Conservation (phyloP, 2,888 invertebrate genomes). For the Cryptocheilus praepositus region DNA sequence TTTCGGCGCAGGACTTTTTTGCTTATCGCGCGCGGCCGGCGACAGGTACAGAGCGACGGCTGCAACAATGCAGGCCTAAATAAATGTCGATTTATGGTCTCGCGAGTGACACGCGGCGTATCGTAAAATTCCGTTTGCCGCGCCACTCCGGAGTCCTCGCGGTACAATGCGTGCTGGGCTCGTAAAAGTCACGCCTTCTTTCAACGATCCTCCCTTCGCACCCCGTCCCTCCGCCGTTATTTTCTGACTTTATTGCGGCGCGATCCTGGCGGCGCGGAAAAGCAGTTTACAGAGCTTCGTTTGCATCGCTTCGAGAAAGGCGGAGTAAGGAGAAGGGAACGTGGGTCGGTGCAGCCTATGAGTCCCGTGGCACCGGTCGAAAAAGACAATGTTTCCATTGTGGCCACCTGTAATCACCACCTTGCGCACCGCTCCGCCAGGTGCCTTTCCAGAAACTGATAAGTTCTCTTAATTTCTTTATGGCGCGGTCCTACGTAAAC, state of each 20-base stretch:
- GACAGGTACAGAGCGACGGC: slow-evolving; percentile 24
- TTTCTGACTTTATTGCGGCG: slow-evolving; percentile 60
- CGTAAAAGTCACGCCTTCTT: slow-evolving; percentile 67
- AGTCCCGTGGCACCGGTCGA: too few relatives aligned
- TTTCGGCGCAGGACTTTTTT: neutral
- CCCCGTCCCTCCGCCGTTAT: slow-evolving; percentile 38
- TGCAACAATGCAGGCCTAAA: slow-evolving; percentile 44
- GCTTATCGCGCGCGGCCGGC: slow-evolving; percentile 35
- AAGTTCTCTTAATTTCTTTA: slow-evolving; percentile 69
- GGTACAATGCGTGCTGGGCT: slow-evolving; percentile 53
- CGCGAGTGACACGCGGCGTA: slow-evolving; percentile 44
- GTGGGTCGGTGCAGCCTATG: slow-evolving; percentile 14
- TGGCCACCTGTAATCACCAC: slow-evolving; percentile 50
- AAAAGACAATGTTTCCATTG: slow-evolving; percentile 57
- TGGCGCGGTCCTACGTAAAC: slow-evolving; percentile 54
- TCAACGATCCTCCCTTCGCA: slow-evolving; percentile 55
- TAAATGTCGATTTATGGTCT: slow-evolving; percentile 56
- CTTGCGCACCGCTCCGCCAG: slow-evolving; percentile 61
- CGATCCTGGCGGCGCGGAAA: slow-evolving; percentile 30
- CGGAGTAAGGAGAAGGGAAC: slow-evolving; percentile 23
- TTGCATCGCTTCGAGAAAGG: slow-evolving; percentile 32
- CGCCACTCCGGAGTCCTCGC: slow-evolving; percentile 21
- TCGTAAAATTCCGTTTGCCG: slow-evolving; percentile 57
- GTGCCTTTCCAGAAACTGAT: slow-evolving; percentile 71
- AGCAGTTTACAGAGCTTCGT: slow-evolving; percentile 56